Evolutionary conservation across 2,888 invertebrate species (phyloP), one percentile per base, ranked within the genome.

Genomic region (Halictus quadricinctus): DNA sequence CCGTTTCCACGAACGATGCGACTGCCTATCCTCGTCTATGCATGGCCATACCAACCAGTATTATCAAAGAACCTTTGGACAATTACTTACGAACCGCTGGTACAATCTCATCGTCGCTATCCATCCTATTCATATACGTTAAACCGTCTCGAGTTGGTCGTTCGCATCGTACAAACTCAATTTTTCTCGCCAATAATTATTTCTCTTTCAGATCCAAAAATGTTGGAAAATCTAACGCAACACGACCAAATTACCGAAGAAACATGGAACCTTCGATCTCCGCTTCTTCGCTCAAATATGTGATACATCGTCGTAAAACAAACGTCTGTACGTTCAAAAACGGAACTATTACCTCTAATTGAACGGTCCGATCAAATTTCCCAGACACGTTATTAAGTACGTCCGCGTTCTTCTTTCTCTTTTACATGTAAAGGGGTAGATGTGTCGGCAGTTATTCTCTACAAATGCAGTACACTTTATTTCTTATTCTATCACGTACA

Each of bases 1-100:
- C 95, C 13, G 95, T 95, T 86, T 95, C 95, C 2, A 89, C 93
- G 3, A 93, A 95, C 25, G 94, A 94, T 0, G 95, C 95, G 18
- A 95, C 95, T 0, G 95, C 95, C 83, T 96, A 95, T 92, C 96
- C 96, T 0, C 95, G 95, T 91, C 94, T 96, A 90, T 96, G 96
- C 92, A 96, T 96, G 96, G 96, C 96, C 2, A 95, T 96, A 48
- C 96, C 96, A 0, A 94, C 94, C n/a, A 88, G 91, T 0, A 95
- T 95, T 6, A 95, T 96, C 88, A 92, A 92, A 48, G 88, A 91
- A 2, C 92, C 95, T 0, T 89, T 96, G 41, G 89, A 93, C 2
- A 92, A 95, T 70, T 96, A 95, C 87, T 93, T 95, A 41, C 83
- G 88, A 13, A 95, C 96, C 50, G 95, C 95, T 94, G 81, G 81